Percentiles rank a stretch among this genome's conserved stretches.
These are phyloP conservation scores for Ceuthmochares aereus DNA, from an alignment of 2,113 vertebrate species.

Conservation along the genomic window DNA sequence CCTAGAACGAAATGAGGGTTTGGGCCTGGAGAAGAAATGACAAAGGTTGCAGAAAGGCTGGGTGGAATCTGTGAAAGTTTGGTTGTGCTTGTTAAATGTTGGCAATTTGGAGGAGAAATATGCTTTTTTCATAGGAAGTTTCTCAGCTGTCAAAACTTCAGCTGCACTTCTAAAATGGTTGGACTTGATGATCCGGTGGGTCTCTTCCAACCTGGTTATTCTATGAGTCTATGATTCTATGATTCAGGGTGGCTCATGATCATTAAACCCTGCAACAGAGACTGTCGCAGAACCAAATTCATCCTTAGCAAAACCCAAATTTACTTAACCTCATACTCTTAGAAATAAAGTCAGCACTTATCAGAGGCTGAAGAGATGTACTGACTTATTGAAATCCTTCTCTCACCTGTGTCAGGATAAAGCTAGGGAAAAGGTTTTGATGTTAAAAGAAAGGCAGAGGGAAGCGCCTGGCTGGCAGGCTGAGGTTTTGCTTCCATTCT, in stretches of 20 bases:
- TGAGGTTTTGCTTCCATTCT: neutral
- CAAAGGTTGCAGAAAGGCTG: neutral
- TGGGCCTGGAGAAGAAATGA: neutral
- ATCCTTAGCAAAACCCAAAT: neutral
- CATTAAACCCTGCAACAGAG: neutral
- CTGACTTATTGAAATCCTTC: neutral
- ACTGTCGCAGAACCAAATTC: neutral
- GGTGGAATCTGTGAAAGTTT: neutral
- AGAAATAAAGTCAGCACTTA: neutral
- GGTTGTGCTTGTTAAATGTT: neutral
- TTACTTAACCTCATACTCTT: neutral
- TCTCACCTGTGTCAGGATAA: neutral
- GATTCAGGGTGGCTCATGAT: neutral
- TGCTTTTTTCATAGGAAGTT: neutral
- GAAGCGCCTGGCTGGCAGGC: neutral
- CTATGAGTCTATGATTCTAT: too few species aligned
- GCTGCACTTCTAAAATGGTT: too few species aligned
- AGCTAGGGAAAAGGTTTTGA: neutral
- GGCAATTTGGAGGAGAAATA: neutral
- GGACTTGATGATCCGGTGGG: too few species aligned
- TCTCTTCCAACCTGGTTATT: too few species aligned
- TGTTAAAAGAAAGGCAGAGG: neutral
- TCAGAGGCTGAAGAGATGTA: neutral
- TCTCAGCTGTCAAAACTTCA: neutral
- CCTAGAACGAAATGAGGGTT: neutral